phyloP scores from a whole-genome alignment of 2,888 invertebrate species.

The Heliothis peltigera region DNA sequence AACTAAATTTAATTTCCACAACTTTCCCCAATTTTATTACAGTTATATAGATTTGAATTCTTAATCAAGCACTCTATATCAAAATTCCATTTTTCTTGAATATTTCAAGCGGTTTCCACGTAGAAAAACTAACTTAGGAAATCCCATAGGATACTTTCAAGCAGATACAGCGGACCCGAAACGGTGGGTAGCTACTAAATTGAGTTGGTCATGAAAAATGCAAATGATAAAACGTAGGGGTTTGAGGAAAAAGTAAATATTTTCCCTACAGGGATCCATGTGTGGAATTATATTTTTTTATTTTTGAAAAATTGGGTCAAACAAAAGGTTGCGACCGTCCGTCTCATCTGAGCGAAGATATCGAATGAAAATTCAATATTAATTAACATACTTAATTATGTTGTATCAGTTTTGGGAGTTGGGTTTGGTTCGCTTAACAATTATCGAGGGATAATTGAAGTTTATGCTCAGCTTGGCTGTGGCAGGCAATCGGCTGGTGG shows the following conservation, averaged over 20 bases:
- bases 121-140: conserved; percentile 54
- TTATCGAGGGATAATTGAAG: conserved; percentile 57
- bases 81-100: conserved; percentile 59
- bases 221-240: conserved; percentile 63
- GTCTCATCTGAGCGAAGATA: conserved; percentile 31
- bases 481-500: conserved; percentile 40
- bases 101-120: conserved; percentile 51
- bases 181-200: conserved; percentile 65
- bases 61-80: conserved; percentile 40
- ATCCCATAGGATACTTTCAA: conserved; percentile 61
- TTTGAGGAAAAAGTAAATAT: conserved; percentile 52
- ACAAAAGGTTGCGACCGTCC: conserved; percentile 25
- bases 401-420: conserved; percentile 29
- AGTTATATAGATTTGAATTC: conserved; percentile 31
- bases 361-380: conserved; percentile 48
- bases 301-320: conserved; percentile 44
- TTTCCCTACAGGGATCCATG: conserved; percentile 36
- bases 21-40: conserved; percentile 23
- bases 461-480: conserved; percentile 48
- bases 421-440: conserved; percentile 49
- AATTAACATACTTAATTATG: conserved; percentile 42
- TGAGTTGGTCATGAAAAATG: conserved; percentile 68
- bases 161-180: conserved; percentile 57
- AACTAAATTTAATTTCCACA: conserved; percentile 7
- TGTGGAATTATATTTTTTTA: conserved; percentile 21